Conservation (phyloP, 2,888 invertebrate genomes). For the Zaprionus obscuricornis region DNA sequence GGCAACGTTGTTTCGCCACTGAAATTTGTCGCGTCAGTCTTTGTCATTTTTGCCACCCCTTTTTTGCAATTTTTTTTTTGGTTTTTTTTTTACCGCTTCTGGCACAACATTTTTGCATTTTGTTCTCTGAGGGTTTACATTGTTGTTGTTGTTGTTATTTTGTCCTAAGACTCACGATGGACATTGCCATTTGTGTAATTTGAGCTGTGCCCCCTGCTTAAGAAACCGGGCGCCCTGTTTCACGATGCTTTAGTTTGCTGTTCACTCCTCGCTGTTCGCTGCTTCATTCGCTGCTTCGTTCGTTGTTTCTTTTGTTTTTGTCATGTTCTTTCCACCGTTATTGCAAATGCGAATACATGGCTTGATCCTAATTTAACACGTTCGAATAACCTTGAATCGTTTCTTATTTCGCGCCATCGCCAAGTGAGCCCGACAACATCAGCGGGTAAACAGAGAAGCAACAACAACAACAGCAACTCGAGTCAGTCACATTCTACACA, state of each 20-base stretch:
- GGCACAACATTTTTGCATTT: slow-evolving; percentile 48
- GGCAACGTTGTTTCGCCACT: slow-evolving; percentile 23
- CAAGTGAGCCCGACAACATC: slow-evolving; percentile 35
- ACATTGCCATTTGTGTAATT: slow-evolving; percentile 74
- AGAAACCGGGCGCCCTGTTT: slow-evolving; percentile 65
- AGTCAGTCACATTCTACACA: slow-evolving; percentile 11
- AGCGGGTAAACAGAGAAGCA: slow-evolving; percentile 29
- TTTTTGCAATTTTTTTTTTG: slow-evolving; percentile 42
- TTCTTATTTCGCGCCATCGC: slow-evolving; percentile 73
- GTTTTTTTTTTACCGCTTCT: slow-evolving; percentile 38
- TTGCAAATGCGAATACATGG: slow-evolving; percentile 55
- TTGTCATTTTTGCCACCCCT: slow-evolving; percentile 62
- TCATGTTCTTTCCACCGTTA: slow-evolving; percentile 68
- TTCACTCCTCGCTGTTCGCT: slow-evolving; percentile 46
- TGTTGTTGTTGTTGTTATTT: too few species aligned
- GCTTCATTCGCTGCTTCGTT: slow-evolving; percentile 46
- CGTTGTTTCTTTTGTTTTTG: slow-evolving; percentile 67
- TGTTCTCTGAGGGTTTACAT: slow-evolving; percentile 9
- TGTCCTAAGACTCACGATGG: slow-evolving; percentile 39
- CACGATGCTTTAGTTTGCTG: slow-evolving; percentile 38
- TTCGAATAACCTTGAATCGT: slow-evolving; percentile 75
- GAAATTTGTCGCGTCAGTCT: slow-evolving; percentile 46
- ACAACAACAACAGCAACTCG: slow-evolving; percentile 4
- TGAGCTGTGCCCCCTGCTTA: slow-evolving; percentile 65
- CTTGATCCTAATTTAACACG: slow-evolving; percentile 81